A percentile compares a stretch with the other conserved stretches of the same genome.
phyloP scores from a whole-genome alignment of 2,113 vertebrate genomes.

The Callopanchax toddi region DNA sequence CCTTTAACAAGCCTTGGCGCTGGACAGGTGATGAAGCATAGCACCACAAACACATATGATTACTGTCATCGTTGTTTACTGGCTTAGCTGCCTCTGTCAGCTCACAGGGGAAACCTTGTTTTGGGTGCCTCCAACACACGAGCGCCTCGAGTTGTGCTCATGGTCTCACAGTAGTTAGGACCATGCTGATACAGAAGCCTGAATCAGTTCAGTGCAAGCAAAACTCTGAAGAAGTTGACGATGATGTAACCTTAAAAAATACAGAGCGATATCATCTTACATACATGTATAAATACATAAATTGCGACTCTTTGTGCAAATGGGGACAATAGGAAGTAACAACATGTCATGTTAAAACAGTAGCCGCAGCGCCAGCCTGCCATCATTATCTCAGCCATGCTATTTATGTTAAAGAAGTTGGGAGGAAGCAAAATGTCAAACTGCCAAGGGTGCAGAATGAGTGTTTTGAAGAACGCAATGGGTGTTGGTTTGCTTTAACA shows the following conservation, averaged over 20 bases:
- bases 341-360: slow-evolving; percentile 1
- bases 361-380: not conserved
- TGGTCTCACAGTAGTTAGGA: slow-evolving; percentile 37
- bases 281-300: not conserved
- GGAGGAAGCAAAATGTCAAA: not conserved
- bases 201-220: slow-evolving; percentile 7
- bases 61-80: slow-evolving; percentile 75
- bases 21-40: slow-evolving; percentile 78
- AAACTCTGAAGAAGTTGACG: not conserved
- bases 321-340: not conserved
- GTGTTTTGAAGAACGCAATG: slow-evolving; percentile 15
- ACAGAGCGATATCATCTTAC: not conserved
- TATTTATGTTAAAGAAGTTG: not conserved
- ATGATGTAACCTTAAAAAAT: not conserved
- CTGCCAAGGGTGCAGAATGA: slow-evolving; percentile 8
- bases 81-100: slow-evolving; percentile 65
- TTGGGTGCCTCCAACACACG: slow-evolving; percentile 51
- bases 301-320: not conserved
- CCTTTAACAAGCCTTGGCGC: slow-evolving; percentile 76
- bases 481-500: slow-evolving; percentile 27
- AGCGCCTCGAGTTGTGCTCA: slow-evolving; percentile 18
- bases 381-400: slow-evolving; percentile 1
- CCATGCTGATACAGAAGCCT: slow-evolving; percentile 14
- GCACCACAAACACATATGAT: slow-evolving; percentile 77
- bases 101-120: slow-evolving; percentile 64